phyloP scores from a whole-genome alignment of 2,113 vertebrate genomes.

The Solea solea region DNA sequence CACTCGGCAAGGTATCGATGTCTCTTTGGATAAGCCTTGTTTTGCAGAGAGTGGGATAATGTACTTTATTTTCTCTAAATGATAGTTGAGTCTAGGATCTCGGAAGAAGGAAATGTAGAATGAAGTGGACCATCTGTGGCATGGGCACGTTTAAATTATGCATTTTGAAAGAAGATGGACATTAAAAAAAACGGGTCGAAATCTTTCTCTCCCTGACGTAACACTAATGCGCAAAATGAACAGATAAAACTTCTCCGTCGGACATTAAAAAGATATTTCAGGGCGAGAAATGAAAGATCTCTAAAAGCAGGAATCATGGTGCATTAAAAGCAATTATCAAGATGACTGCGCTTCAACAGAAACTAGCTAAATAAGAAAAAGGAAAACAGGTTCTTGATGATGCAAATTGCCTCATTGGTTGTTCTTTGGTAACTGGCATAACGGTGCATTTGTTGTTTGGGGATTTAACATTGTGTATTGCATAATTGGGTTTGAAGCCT shows the following conservation, averaged over 20 bases:
- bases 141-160: background rate
- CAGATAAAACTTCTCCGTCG: no score
- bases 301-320: background rate
- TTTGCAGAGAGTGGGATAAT: constrained; percentile 25
- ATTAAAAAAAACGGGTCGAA: no score
- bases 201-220: no score
- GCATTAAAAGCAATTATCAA: no score
- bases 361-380: constrained; percentile 1
- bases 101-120: constrained; percentile 1
- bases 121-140: constrained; percentile 25
- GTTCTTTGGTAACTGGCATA: constrained; percentile 10
- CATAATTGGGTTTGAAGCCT: constrained; percentile 44
- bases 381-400: background rate
- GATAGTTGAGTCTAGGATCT: constrained; percentile 9
- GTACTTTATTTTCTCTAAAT: constrained; percentile 23
- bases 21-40: constrained; percentile 40
- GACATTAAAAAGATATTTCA: background rate
- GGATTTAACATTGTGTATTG: constrained; percentile 35
- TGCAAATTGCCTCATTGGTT: background rate
- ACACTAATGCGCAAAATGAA: no score
- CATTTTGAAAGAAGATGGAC: constrained; percentile 9
- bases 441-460: constrained; percentile 26
- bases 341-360: background rate
- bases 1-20: constrained; percentile 27
- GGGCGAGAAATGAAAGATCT: accelerated